Evolutionary conservation across 2,888 invertebrate genomes (phyloP).

Genomic region (Cheilosia variabilis): DNA sequence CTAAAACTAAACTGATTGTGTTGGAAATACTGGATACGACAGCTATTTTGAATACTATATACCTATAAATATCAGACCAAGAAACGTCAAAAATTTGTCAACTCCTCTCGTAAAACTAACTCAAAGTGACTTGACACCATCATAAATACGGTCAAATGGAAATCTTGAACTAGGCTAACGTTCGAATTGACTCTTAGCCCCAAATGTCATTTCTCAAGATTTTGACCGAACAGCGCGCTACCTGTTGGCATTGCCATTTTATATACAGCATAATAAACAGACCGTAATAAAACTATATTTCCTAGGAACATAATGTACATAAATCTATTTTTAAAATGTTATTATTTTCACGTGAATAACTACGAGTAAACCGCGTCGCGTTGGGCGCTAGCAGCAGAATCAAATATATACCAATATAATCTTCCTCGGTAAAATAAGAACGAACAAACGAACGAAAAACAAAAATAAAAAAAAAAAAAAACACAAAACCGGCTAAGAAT

Average conservation of each 20-base stretch:
- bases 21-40: no score
- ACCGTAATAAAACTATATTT: conserved; percentile 31
- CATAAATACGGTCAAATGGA: no score
- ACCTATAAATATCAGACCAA: no score
- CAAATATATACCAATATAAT: conserved; percentile 46
- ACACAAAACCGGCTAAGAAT: conserved; percentile 60
- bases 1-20: no score
- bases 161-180: neutral
- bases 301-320: conserved; percentile 22
- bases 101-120: no score
- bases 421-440: conserved; percentile 33
- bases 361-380: conserved; percentile 2
- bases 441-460: conserved; percentile 11
- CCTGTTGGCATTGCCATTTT: conserved; percentile 22
- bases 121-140: no score
- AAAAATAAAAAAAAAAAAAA: conserved; percentile 19
- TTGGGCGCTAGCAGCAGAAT: conserved; percentile 34
- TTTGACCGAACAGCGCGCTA: conserved; percentile 2
- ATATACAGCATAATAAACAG: conserved; percentile 8
- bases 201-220: neutral
- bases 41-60: no score
- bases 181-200: neutral
- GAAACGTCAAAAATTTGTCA: no score
- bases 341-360: conserved; percentile 33
- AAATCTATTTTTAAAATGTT: conserved; percentile 31